These are phyloP conservation scores for Heliconius hermathena DNA, from an alignment of 1,140 invertebrate genomes.

Conservation along the genomic window DNA sequence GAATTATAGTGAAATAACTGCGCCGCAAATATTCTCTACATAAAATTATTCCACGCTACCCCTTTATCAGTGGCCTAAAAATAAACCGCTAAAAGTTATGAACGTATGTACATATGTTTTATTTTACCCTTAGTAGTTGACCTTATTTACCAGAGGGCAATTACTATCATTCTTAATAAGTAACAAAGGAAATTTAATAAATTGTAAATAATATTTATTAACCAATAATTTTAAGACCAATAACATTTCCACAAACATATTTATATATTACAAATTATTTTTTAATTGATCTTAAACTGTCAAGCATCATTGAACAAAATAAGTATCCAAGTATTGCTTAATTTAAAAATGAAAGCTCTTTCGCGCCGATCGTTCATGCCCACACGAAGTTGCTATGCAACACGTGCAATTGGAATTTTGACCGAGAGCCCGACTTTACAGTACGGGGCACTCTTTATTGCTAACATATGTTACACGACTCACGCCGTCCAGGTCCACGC, in stretches of 20 bases:
- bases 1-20: neutral
- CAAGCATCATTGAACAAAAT: neutral
- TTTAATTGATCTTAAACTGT: neutral
- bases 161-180: neutral
- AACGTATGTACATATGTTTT: neutral
- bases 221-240: neutral
- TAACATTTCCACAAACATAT: too few relatives aligned
- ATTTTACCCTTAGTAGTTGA: neutral
- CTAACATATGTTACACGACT: slow-evolving; percentile 21
- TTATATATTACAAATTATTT: neutral
- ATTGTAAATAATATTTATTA: neutral
- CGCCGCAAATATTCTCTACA: neutral
- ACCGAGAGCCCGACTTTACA: slow-evolving; percentile 33
- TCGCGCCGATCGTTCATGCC: slow-evolving; percentile 29
- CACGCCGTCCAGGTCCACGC: neutral
- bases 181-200: neutral
- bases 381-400: slow-evolving; percentile 35
- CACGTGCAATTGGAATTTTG: slow-evolving; percentile 38
- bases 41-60: neutral
- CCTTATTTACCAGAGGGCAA: neutral
- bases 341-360: slow-evolving; percentile 41
- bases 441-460: slow-evolving; percentile 18
- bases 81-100: slow-evolving; percentile 4
- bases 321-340: slow-evolving; percentile 7
- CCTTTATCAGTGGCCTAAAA: neutral